Evolutionary conservation across 2,113 vertebrate genomes (phyloP).

Genomic region (Ammospiza caudacuta): DNA sequence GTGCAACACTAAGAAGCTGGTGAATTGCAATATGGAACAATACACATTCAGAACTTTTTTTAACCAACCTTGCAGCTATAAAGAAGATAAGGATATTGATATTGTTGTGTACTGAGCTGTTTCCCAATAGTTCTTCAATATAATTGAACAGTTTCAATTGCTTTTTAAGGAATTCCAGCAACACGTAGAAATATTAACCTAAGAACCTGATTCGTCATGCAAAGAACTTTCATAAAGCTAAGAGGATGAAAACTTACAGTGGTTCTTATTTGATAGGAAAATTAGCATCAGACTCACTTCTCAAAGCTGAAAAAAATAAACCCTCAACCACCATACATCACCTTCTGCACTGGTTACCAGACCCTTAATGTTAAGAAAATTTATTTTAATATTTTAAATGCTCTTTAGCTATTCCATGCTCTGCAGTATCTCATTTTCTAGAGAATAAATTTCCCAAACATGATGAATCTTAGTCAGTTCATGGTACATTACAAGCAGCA

Average conservation of each 20-base stretch:
- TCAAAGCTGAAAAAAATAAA: neutral
- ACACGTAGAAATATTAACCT: neutral
- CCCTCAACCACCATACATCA: neutral
- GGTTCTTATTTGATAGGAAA: neutral
- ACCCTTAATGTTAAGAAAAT: neutral
- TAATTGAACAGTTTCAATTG: neutral
- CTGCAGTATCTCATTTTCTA: neutral
- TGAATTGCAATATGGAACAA: neutral
- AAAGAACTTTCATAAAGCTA: neutral
- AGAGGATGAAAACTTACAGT: neutral
- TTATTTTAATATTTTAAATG: neutral
- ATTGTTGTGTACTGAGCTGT: neutral
- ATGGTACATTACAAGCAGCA: neutral
- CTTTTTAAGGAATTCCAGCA: neutral
- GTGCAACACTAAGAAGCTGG: neutral
- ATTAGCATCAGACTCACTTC: neutral
- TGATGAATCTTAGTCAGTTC: neutral
- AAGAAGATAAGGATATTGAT: neutral
- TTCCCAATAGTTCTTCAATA: neutral
- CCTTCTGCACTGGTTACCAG: neutral
- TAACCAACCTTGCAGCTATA: neutral
- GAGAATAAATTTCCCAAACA: neutral
- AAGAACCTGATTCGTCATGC: neutral
- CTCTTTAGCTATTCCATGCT: neutral
- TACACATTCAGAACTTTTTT: neutral